Percentiles rank a stretch among this genome's conserved stretches.
These are phyloP conservation scores for Mesitornis unicolor DNA, from an alignment of 2,113 vertebrate species.

Conservation along the genomic window DNA sequence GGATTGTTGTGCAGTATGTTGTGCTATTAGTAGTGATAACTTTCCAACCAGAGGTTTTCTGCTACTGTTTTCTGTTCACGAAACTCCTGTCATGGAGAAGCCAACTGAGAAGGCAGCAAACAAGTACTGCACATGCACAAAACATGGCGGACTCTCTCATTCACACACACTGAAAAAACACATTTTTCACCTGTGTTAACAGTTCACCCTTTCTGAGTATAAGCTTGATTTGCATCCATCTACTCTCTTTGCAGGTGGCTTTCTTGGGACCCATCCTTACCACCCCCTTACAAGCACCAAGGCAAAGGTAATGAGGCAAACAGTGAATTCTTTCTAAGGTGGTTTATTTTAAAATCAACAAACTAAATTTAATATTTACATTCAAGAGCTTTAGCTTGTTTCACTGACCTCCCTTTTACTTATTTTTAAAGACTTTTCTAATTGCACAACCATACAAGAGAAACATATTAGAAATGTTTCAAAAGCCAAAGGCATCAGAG, in stretches of 20 bases:
- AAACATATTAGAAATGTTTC: neutral
- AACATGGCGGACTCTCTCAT: fast-evolving
- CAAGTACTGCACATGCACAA: neutral
- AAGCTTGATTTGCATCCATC: neutral
- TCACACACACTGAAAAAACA: fast-evolving
- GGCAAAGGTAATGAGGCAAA: neutral
- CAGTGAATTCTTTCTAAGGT: neutral
- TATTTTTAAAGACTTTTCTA: neutral
- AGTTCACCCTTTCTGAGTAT: neutral
- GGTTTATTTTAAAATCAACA: neutral
- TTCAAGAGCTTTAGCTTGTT: neutral
- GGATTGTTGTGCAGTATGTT: neutral
- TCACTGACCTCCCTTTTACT: neutral
- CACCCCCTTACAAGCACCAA: neutral
- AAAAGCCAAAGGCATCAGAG: neutral
- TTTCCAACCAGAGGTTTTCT: neutral
- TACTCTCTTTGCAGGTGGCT: fast-evolving
- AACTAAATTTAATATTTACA: neutral
- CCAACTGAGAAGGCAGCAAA: neutral
- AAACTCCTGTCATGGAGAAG: neutral
- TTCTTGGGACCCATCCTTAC: neutral
- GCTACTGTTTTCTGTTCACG: neutral
- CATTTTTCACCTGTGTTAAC: neutral
- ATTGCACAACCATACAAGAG: neutral
- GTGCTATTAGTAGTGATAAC: neutral